These are phyloP conservation scores for Abscondita cerata DNA, from an alignment of 2,888 invertebrate species.

Conservation along the genomic window DNA sequence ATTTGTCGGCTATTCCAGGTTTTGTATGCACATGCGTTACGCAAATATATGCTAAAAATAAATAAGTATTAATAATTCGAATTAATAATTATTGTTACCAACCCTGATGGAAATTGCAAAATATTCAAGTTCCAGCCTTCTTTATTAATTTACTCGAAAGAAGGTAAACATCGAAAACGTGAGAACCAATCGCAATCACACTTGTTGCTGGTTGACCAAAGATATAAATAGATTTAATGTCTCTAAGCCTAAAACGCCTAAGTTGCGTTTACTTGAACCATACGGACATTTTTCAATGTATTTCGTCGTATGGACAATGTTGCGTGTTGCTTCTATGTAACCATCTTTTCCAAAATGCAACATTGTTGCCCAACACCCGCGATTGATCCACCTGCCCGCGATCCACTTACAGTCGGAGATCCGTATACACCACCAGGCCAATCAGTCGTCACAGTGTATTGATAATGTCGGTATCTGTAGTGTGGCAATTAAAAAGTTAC, in stretches of 20 bases:
- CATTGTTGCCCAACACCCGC: constrained; percentile 97
- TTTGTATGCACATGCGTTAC: constrained; percentile 91
- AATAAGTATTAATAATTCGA: too few species aligned
- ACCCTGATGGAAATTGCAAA: constrained; percentile 94
- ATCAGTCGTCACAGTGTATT: constrained; percentile 93
- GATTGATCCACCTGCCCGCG: constrained; percentile 84
- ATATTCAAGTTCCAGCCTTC: constrained; percentile 94
- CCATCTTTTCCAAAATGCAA: constrained; percentile 87
- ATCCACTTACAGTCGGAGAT: constrained; percentile 89
- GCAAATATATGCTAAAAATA: constrained; percentile 84
- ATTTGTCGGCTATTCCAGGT: constrained; percentile 84
- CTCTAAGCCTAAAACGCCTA: constrained; percentile 71
- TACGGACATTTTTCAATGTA: constrained; percentile 81
- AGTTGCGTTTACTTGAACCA: too few species aligned
- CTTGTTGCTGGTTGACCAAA: constrained; percentile 91
- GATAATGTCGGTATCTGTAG: constrained; percentile 75
- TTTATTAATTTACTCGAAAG: constrained; percentile 79
- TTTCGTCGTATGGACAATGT: constrained; percentile 81
- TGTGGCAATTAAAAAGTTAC: not conserved
- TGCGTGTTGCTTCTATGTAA: constrained; percentile 83
- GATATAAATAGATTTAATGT: constrained; percentile 81
- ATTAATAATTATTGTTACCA: constrained; percentile 45
- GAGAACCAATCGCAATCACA: constrained; percentile 89
- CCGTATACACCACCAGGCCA: constrained; percentile 99
- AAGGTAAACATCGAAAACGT: constrained; percentile 88